Evolutionary conservation across 2,888 invertebrate genomes (phyloP).

Genomic region (Netelia fuscicornis): DNA sequence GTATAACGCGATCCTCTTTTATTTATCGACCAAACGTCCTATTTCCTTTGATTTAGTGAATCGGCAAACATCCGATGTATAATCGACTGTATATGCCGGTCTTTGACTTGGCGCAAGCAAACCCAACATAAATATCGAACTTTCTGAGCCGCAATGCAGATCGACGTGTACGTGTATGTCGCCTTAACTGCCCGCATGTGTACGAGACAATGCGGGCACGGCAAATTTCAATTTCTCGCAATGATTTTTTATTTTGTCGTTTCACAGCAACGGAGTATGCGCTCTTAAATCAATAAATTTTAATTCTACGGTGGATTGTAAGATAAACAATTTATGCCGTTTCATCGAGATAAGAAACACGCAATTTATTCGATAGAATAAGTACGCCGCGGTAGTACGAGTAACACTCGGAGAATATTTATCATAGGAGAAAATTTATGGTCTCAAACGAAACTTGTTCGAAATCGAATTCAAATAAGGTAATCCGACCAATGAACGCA

Average conservation of each 20-base stretch:
- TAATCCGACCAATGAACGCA: no score
- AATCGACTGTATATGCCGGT: neutral
- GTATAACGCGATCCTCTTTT: conserved; percentile 30
- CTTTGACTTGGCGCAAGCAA: neutral
- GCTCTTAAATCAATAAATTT: no score
- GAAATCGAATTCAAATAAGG: no score
- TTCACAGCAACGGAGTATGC: neutral
- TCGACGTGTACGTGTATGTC: conserved; percentile 27
- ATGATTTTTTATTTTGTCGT: neutral
- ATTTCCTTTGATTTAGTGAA: neutral
- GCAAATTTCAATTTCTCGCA: neutral
- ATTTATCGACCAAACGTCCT: neutral
- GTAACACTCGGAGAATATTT: no score
- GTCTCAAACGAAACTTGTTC: no score
- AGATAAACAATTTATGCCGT: no score
- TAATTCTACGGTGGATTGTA: no score
- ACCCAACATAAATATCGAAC: conserved; percentile 24
- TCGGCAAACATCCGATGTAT: neutral
- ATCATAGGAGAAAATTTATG: no score
- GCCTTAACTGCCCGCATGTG: conserved; percentile 6
- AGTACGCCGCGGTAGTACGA: no score
- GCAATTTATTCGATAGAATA: no score
- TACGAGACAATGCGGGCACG: conserved; percentile 50
- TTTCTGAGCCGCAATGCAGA: conserved; percentile 53
- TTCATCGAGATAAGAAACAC: no score